Conservation (phyloP, 1,140 invertebrate species). For the Glomeris maerens region DNA sequence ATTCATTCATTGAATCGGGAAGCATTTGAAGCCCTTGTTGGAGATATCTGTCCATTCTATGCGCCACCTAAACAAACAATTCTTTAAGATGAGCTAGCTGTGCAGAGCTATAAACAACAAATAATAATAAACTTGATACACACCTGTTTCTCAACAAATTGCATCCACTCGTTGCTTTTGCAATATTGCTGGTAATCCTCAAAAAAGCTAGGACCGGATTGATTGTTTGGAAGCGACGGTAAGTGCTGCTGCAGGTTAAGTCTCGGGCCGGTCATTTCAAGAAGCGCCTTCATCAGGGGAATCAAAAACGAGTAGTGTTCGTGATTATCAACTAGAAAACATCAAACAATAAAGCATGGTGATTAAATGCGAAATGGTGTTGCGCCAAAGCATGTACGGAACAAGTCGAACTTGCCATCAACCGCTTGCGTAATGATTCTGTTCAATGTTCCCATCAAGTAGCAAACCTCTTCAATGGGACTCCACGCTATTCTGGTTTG, state of each 20-base stretch:
- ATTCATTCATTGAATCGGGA: slow-evolving; percentile 39
- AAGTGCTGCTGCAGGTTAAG: slow-evolving; percentile 38
- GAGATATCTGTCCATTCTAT: slow-evolving; percentile 21
- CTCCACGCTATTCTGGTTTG: slow-evolving; percentile 37
- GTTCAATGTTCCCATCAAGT: slow-evolving; percentile 32
- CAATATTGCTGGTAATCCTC: slow-evolving; percentile 45
- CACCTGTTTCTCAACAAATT: slow-evolving; percentile 43
- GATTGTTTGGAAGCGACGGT: slow-evolving; percentile 38
- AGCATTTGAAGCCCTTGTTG: slow-evolving; percentile 22
- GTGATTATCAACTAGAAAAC: slow-evolving; percentile 32
- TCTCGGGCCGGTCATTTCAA: slow-evolving; percentile 39
- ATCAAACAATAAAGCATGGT: background rate
- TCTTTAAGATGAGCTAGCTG: too few species aligned
- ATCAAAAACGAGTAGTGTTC: slow-evolving; percentile 48
- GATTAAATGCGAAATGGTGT: too few species aligned
- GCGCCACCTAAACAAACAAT: slow-evolving; percentile 21
- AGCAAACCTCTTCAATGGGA: slow-evolving; percentile 39
- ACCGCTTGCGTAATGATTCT: slow-evolving; percentile 22
- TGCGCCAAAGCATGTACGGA: too few species aligned
- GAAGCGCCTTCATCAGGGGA: slow-evolving; percentile 45
- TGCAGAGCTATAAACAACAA: too few species aligned
- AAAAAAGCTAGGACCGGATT: slow-evolving; percentile 42
- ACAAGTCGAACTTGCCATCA: slow-evolving; percentile 25
- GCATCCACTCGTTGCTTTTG: slow-evolving; percentile 41
- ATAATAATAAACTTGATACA: slow-evolving; percentile 11